Evolutionary conservation across 2,888 invertebrate species (phyloP), one percentile per base, ranked within the genome.

Genomic region (Zootermopsis nevadensis): DNA sequence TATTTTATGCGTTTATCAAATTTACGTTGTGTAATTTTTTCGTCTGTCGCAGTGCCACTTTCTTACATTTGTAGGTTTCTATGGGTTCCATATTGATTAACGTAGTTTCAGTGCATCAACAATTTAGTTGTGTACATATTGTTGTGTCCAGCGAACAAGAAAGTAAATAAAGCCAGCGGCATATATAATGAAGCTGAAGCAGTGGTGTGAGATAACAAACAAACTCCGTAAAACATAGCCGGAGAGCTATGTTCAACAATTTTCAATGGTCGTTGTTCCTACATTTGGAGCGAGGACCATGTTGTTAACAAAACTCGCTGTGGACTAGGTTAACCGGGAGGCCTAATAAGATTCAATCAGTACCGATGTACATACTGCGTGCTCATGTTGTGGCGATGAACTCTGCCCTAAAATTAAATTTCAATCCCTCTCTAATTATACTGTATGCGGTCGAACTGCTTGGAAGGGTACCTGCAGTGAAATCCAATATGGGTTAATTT

Each of bases 271-370:
- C n/a, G 42, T 74, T 74, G 74, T 74, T 33, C 22, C 24, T 12
- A n/a, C 7, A n/a, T 60, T 27, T 19, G 48, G 48, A 48, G 60
- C 4, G 35, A 74, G 38, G 33, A 22, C 74, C 38, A 3, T 10
- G 74, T 74, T 74, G 74, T 74, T 38, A 74, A 74, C 74, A 74
- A 31, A 10, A 33, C 4, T 69, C 69, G 69, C 31, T 69, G 6
- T 69, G 69, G 69, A n/a, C 74, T 38, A 74, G 35, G 74, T n/a
- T 38, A 74, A 74, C 74, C 38, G 38, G 38, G n/a, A 74, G 42
- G 38, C 31, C 74, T 42, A 74, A 74, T 74, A 74, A 74, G 74
- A 74, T 74, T 74, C 74, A 74, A 74, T 74, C 74, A 74, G n/a
- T n/a, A 38, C 6, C 38, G 69, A 74, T 74, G 74, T 74, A 74